A percentile compares a stretch with the other conserved stretches of the same genome.
Conservation (phyloP, 2,888 invertebrate species). For the Ormyrus thymus region DNA sequence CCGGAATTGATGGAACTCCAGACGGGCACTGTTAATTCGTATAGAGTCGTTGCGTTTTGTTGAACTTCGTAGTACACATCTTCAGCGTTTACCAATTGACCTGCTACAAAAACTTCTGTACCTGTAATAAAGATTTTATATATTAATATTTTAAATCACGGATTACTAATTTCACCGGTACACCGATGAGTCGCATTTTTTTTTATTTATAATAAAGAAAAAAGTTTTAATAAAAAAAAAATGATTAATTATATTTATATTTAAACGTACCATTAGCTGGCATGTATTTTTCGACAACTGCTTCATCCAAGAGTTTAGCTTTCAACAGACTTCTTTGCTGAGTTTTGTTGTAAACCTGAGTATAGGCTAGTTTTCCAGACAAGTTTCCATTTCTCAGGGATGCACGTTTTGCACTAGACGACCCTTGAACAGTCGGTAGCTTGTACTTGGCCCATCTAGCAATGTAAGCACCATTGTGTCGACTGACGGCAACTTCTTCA, state of each 20-base stretch:
- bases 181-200: no score
- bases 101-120: not conserved
- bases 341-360: not conserved
- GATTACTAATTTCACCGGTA: no score
- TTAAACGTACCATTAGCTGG: not conserved
- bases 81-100: not conserved
- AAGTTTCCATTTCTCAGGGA: not conserved
- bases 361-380: not conserved
- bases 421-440: not conserved
- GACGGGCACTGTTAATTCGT: conserved; percentile 8
- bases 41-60: not conserved
- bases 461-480: not conserved
- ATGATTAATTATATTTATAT: no score
- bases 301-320: not conserved
- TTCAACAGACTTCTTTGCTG: not conserved
- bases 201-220: not conserved
- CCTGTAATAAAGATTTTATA: not conserved
- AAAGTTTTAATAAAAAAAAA: no score
- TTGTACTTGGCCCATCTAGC: not conserved
- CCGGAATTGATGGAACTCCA: conserved; percentile 9
- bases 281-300: conserved; percentile 2
- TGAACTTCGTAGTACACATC: conserved; percentile 2
- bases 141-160: no score
- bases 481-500: not conserved
- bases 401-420: no score